Conservation (phyloP, 2,888 invertebrate species). For the Thecophora atra region DNA sequence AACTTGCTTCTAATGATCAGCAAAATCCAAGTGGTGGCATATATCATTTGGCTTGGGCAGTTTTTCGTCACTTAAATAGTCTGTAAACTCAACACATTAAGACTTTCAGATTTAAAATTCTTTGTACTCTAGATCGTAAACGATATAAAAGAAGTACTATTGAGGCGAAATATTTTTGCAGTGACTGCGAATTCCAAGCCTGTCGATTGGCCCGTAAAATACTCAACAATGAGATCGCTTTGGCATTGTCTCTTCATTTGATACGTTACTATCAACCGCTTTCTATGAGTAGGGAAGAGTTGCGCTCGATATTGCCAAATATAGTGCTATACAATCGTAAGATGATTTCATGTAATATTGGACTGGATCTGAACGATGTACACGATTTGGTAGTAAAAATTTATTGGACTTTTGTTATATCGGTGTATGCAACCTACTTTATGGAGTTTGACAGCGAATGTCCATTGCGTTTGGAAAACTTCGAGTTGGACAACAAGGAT, state of each 20-base stretch:
- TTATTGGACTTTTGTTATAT: constrained; percentile 64
- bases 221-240: constrained; percentile 62
- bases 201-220: constrained; percentile 64
- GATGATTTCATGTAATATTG: constrained; percentile 58
- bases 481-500: constrained; percentile 60
- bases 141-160: constrained; percentile 58
- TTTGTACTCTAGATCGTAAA: constrained; percentile 53
- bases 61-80: constrained; percentile 63
- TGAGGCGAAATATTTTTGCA: constrained; percentile 61
- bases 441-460: constrained; percentile 57
- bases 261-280: constrained; percentile 63
- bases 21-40: constrained; percentile 38
- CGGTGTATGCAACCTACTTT: constrained; percentile 63
- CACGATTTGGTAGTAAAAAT: constrained; percentile 63
- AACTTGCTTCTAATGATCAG: constrained; percentile 26
- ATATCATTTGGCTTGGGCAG: constrained; percentile 65
- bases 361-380: constrained; percentile 57
- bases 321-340: constrained; percentile 63
- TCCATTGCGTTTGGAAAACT: constrained; percentile 54
- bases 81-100: constrained; percentile 30
- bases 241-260: constrained; percentile 61
- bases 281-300: constrained; percentile 59
- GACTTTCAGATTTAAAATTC: not conserved
- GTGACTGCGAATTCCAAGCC: constrained; percentile 58
- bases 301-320: constrained; percentile 60